Evolutionary conservation across 2,888 invertebrate genomes (phyloP), one percentile per base, ranked within the genome.

Genomic region (Eristalinus aeneus): DNA sequence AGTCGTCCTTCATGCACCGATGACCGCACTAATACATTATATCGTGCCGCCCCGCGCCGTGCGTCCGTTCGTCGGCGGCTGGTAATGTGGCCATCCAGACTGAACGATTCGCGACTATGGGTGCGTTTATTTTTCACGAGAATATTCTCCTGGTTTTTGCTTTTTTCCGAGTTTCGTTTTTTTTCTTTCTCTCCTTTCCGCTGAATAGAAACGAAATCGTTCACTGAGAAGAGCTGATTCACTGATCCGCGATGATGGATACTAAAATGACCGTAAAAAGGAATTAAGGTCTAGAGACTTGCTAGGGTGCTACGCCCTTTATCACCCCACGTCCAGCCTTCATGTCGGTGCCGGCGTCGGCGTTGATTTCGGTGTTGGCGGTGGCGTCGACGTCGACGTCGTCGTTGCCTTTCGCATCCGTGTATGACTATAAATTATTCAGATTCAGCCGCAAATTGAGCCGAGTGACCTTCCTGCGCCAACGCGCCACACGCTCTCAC

Each of bases 261-360:
- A 92, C 91, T 90, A 91, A 91, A 92, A 91, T 92, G 91, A 92
- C 92, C 92, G 91, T 92, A 92, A 91, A 91, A 91, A 91, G 91
- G 92, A 91, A 91, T 92, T 91, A 91, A 90, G 91, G 91, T 91
- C 92, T 92, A 90, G 88, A 90, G 91, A 91, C 89, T 91, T 90
- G 88, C 89, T 74, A 64, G 86, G 86, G 86, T 82, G 82, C 74
- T 86, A 78, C 82, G 82, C 82, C 86, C 86, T 86, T 86, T 78
- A 74, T 77, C 81, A 85, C 76, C 81, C 68, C 75, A 88, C 60
- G 61, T 67, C 60, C 27, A 34, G 39, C 53, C 20, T 61, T 34
- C 20, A 16, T 74, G 27, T 65, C 23, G 11, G 10, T n/a, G 23
- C 20, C 85, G 27, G 12, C 23, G 32, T 31, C 20, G 53, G 0